Percentiles rank a stretch among this genome's conserved stretches.
These are phyloP conservation scores for Patella depressa DNA, from an alignment of 2,888 invertebrate species.

Conservation along the genomic window DNA sequence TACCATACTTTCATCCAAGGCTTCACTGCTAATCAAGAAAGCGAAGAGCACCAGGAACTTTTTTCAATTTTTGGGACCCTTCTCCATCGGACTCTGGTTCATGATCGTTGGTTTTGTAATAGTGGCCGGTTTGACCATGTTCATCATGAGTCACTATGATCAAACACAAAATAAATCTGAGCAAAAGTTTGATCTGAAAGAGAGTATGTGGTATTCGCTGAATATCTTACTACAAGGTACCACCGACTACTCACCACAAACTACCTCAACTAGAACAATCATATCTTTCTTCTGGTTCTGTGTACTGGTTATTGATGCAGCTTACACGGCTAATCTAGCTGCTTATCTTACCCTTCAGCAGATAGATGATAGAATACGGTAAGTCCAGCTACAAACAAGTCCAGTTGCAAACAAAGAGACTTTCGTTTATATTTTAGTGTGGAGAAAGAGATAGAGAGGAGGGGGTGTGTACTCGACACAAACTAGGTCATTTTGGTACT, in stretches of 20 bases:
- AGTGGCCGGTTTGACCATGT: constrained; percentile 55
- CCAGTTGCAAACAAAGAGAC: too few species aligned
- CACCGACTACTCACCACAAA: constrained; percentile 61
- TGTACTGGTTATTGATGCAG: constrained; percentile 61
- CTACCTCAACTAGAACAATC: constrained; percentile 61
- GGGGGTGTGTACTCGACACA: too few species aligned
- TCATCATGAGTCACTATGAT: constrained; percentile 59
- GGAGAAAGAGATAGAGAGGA: too few species aligned
- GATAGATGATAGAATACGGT: constrained; percentile 45
- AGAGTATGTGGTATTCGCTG: constrained; percentile 63
- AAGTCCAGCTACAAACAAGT: background rate
- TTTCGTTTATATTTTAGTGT: too few species aligned
- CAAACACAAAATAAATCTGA: constrained; percentile 50
- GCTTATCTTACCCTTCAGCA: constrained; percentile 61
- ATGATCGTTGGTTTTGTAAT: constrained; percentile 56
- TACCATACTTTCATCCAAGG: constrained; percentile 57
- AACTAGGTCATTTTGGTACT: too few species aligned
- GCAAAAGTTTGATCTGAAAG: constrained; percentile 60
- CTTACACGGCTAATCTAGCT: constrained; percentile 65
- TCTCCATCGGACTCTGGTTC: constrained; percentile 50
- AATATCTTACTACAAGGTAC: constrained; percentile 53
- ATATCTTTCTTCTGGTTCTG: constrained; percentile 66
- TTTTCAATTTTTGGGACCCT: constrained; percentile 48
- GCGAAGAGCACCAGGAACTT: constrained; percentile 50
- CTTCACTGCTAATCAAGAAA: constrained; percentile 52